phyloP scores from a whole-genome alignment of 2,888 invertebrate species.

The Oasisia sp. region DNA sequence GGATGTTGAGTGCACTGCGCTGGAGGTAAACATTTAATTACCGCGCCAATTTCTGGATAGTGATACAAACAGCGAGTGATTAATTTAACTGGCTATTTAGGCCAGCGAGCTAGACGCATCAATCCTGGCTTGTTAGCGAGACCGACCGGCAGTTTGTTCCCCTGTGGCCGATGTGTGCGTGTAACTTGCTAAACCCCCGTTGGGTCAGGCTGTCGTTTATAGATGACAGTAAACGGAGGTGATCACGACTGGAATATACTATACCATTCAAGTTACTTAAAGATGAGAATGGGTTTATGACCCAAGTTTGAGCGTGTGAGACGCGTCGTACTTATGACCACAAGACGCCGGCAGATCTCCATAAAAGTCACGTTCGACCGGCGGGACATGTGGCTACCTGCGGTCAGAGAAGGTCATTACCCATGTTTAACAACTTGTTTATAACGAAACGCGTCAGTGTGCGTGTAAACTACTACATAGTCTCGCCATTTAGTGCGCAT shows the following conservation, averaged over 20 bases:
- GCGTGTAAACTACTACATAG: background rate
- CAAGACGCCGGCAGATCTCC: background rate
- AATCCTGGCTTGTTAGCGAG: background rate
- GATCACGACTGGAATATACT: background rate
- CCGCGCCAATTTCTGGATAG: background rate
- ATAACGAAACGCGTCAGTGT: background rate
- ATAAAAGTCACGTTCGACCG: slow-evolving; percentile 6
- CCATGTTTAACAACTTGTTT: background rate
- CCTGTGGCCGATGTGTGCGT: background rate
- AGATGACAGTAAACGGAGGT: background rate
- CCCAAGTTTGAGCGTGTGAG: background rate
- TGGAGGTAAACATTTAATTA: background rate
- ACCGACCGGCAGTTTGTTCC: background rate
- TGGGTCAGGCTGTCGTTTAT: background rate
- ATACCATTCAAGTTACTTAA: background rate
- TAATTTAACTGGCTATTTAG: background rate
- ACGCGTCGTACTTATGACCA: background rate
- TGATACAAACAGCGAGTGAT: background rate
- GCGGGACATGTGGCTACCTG: background rate
- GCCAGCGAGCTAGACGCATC: background rate
- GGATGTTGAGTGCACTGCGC: background rate
- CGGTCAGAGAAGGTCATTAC: background rate
- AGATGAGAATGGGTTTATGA: background rate
- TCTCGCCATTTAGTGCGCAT: background rate
- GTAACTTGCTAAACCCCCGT: background rate